Conservation (phyloP, 2,888 invertebrate species). For the Orgyia antiqua region DNA sequence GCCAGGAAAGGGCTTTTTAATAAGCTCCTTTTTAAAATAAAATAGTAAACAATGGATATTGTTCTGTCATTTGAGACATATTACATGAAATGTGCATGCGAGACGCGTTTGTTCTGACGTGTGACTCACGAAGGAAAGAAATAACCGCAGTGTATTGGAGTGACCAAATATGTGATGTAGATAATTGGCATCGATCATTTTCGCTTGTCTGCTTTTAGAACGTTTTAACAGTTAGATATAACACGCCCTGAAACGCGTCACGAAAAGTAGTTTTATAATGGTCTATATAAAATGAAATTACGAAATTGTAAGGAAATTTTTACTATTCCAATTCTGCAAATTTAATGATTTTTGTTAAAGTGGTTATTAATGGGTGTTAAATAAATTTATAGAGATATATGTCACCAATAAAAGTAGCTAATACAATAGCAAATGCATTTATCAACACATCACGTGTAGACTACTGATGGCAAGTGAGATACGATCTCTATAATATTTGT, state of each 20-base stretch:
- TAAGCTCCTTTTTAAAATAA: conserved; percentile 4
- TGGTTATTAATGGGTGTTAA: no score
- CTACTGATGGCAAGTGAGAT: conserved; percentile 14
- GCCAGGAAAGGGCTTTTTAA: conserved; percentile 2
- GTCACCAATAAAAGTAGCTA: no score
- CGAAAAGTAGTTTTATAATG: neutral
- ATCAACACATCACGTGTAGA: conserved; percentile 3
- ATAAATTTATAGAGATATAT: no score
- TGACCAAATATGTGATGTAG: conserved; percentile 15
- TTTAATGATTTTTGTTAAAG: no score
- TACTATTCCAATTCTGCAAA: no score
- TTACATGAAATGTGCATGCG: conserved; percentile 26
- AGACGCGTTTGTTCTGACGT: conserved; percentile 23
- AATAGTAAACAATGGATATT: conserved; percentile 22
- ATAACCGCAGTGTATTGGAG: conserved; percentile 11
- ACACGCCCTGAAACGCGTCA: neutral
- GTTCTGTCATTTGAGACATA: conserved; percentile 24
- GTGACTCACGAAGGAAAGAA: conserved; percentile 32
- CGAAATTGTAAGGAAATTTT: no score
- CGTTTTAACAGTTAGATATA: neutral
- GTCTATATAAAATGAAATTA: neutral
- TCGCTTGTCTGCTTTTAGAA: conserved; percentile 6
- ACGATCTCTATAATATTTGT: conserved; percentile 35
- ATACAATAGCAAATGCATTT: no score
- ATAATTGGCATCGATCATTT: conserved; percentile 12